A percentile compares a stretch with the other conserved stretches of the same genome.
phyloP scores from a whole-genome alignment of 64 coral and sea anemone species.

The Hydrozoanthus tunicans region DNA sequence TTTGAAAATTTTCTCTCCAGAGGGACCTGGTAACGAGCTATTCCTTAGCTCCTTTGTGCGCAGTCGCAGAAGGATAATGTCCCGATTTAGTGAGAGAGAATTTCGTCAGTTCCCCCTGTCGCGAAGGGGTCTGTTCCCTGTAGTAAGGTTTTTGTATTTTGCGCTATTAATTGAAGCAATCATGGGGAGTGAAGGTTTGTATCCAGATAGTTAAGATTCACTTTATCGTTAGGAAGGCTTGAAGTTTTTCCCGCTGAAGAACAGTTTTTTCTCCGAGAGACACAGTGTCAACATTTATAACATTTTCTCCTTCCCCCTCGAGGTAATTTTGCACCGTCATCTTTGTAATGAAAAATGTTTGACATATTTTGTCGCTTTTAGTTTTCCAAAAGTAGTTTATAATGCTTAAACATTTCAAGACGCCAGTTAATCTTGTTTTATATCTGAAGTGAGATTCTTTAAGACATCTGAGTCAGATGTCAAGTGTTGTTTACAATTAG shows the following conservation, averaged over 20 bases:
- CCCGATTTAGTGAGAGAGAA: background rate
- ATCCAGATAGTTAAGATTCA: background rate
- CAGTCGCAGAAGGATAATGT: slow-evolving; percentile 32
- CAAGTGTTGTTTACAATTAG: background rate
- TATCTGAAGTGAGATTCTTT: too few species aligned
- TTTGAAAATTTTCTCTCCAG: too few species aligned
- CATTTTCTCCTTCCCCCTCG: background rate
- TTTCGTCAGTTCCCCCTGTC: background rate
- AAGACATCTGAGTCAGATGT: background rate
- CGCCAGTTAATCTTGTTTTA: background rate
- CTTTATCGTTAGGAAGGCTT: background rate
- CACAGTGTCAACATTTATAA: background rate
- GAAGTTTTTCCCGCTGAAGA: too few species aligned
- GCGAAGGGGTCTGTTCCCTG: background rate
- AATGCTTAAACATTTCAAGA: background rate
- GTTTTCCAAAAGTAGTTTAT: background rate
- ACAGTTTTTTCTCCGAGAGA: background rate
- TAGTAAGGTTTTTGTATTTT: background rate
- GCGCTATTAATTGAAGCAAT: slow-evolving; percentile 2
- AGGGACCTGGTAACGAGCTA: too few species aligned
- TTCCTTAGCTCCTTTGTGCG: background rate
- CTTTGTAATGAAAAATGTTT: background rate
- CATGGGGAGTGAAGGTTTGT: slow-evolving; percentile 36
- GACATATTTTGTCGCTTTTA: background rate
- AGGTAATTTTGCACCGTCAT: slow-evolving; percentile 8